Percentiles rank a stretch among this genome's conserved stretches.
These are phyloP conservation scores for Ophioderma brevispina DNA, from an alignment of 35 echinoderm and acorn worm genomes.

Conservation along the genomic window DNA sequence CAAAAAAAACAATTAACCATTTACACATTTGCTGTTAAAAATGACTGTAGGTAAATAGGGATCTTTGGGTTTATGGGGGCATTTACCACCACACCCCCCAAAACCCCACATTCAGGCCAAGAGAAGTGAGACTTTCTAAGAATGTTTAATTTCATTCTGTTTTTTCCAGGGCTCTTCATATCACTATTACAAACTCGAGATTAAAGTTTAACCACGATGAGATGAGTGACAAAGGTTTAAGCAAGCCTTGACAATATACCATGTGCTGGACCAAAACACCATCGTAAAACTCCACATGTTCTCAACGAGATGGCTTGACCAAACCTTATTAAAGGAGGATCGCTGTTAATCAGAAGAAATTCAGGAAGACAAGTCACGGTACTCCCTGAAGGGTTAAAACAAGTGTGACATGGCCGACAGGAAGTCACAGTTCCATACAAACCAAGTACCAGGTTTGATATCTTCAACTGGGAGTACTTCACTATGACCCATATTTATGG, in stretches of 20 bases:
- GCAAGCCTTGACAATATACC: slow-evolving; percentile 72
- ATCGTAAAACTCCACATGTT: slow-evolving; percentile 94
- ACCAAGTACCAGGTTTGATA: slow-evolving; percentile 68
- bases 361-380: slow-evolving; percentile 63
- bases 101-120: too few relatives aligned
- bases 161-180: slow-evolving; percentile 76
- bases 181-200: slow-evolving; percentile 77
- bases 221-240: slow-evolving; percentile 64
- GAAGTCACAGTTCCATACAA: slow-evolving; percentile 76
- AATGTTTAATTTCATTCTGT: too few relatives aligned
- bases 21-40: too few relatives aligned
- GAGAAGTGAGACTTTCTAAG: too few relatives aligned
- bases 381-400: slow-evolving; percentile 73
- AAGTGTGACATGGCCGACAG: slow-evolving; percentile 84
- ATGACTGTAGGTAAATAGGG: too few relatives aligned
- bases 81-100: too few relatives aligned
- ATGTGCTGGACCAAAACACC: slow-evolving; percentile 77
- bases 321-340: slow-evolving; percentile 75
- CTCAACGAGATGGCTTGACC: slow-evolving; percentile 76
- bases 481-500: slow-evolving; percentile 93
- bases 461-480: slow-evolving; percentile 97
- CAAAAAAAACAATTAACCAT: too few relatives aligned
- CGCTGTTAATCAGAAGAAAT: slow-evolving; percentile 39
- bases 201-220: slow-evolving; percentile 75
- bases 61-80: too few relatives aligned